Evolutionary conservation across 2,888 invertebrate species (phyloP).

Genomic region (Apamea crenata): DNA sequence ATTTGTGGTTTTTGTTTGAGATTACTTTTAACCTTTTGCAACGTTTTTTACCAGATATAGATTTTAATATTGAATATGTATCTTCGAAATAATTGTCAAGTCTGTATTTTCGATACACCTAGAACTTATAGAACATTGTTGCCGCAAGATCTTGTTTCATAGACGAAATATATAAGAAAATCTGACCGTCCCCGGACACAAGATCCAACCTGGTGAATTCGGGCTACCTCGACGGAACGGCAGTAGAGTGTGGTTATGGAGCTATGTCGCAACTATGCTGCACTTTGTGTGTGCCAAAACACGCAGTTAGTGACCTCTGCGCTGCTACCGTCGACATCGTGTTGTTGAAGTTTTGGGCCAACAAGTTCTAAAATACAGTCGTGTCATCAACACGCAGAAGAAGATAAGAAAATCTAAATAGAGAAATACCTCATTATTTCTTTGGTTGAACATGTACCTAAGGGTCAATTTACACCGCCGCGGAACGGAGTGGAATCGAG

Average conservation of each 20-base stretch:
- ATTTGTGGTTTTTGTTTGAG: neutral
- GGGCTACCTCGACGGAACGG: neutral
- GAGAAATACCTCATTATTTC: neutral
- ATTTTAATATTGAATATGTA: neutral
- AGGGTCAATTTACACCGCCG: no score
- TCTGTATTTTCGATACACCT: neutral
- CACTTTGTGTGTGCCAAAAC: neutral
- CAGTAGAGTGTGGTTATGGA: no score
- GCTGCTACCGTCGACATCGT: neutral
- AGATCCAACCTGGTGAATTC: no score
- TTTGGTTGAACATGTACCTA: slow-evolving; percentile 1
- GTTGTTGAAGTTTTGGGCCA: neutral
- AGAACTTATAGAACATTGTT: neutral
- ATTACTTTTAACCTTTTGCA: no score
- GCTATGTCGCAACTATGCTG: neutral
- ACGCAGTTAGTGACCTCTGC: neutral
- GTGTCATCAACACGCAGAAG: neutral
- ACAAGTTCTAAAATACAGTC: neutral
- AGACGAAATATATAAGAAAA: neutral
- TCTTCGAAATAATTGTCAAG: neutral
- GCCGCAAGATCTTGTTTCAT: neutral
- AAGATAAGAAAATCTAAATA: neutral
- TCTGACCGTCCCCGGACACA: no score
- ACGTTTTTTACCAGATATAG: neutral
- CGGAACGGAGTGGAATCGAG: no score